Evolutionary conservation across 2,888 invertebrate species (phyloP).

Genomic region (Cryptus viduatorius): DNA sequence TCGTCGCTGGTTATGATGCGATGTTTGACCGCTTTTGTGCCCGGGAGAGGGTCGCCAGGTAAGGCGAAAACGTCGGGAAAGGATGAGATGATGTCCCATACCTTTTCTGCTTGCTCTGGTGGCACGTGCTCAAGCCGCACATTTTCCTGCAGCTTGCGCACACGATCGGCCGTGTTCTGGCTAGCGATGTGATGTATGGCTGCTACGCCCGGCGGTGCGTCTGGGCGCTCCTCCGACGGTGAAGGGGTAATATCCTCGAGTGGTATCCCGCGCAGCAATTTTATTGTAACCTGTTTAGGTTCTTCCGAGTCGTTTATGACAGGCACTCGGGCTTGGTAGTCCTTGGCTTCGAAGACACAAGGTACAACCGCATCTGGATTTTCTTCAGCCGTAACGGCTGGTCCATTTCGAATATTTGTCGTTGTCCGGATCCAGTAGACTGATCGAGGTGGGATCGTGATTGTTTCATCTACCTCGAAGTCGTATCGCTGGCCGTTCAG

Average conservation of each 20-base stretch:
- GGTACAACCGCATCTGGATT: conserved; percentile 14
- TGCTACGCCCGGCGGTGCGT: conserved; percentile 7
- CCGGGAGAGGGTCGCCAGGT: conserved; percentile 21
- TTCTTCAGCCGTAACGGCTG: conserved; percentile 14
- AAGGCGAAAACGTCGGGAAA: conserved; percentile 21
- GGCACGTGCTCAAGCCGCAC: conserved; percentile 7
- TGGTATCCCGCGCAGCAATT: conserved; percentile 9
- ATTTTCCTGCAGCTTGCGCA: neutral
- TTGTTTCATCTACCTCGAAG: no score
- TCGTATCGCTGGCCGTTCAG: no score
- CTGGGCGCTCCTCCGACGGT: neutral
- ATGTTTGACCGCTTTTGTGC: conserved; percentile 33
- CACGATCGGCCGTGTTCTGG: neutral
- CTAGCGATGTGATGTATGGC: neutral
- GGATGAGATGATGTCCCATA: conserved; percentile 25
- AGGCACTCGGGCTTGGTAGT: conserved; percentile 37
- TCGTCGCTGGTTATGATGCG: no score
- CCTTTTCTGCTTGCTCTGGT: conserved; percentile 6
- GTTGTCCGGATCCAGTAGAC: neutral
- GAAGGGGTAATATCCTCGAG: neutral
- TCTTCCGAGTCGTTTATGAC: no score
- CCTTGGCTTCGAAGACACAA: conserved; percentile 21
- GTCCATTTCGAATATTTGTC: neutral
- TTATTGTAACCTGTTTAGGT: neutral
- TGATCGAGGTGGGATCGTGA: no score